Base-by-base conservation (phyloP, 2,113 vertebrate genomes). In the Cyanocitta stelleri region DNA sequence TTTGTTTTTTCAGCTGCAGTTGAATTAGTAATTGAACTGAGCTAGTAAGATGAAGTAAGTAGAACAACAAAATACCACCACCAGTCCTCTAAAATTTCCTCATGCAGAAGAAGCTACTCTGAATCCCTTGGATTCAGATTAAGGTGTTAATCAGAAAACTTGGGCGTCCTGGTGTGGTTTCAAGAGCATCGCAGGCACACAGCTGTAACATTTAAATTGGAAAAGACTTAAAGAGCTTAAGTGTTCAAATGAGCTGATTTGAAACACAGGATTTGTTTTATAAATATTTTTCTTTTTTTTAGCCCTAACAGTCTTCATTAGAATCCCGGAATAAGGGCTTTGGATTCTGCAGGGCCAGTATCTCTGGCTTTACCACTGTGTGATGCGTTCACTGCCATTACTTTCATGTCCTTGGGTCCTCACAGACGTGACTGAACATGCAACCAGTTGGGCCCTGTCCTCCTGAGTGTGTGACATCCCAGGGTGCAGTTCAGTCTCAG, bases 351-450 rank as follows among this genome's bases (percentile, higher is more conserved):
- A 79, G 54, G 74, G 56, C 48, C 43, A 10, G 59, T 24, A 1
- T 18, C 52, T 18, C 26, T 66, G 3, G 7, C 37, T 32, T 33
- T 51, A 5, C 16, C 3, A 2, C 22, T 11, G 32, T 4, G 6
- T 4, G 20, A 5, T 33, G 15, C 0, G 0, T 78, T 41, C 22
- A 24, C 24, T 58, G n/a, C 43, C 35, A 1, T 46, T 19, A 0
- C 48, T 56, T n/a, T 32, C 1, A 10, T 69, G 41, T 61, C 59
- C 51, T 37, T 14, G 54, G 13, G 7, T 22, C 23, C 55, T 77
- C 80, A 21, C 6, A 23, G 59, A 21, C 0, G 0, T 22, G 72
- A 5, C 68, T 69, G 62, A 64, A 35, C 13, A 0, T 11, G 33
- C 20, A 39, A 2, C 23, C 76, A 1, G 5, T 3, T 3, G 54